A percentile compares a stretch with the other conserved stretches of the same genome.
Conservation (phyloP, 2,113 vertebrate species). For the Merops nubicus region DNA sequence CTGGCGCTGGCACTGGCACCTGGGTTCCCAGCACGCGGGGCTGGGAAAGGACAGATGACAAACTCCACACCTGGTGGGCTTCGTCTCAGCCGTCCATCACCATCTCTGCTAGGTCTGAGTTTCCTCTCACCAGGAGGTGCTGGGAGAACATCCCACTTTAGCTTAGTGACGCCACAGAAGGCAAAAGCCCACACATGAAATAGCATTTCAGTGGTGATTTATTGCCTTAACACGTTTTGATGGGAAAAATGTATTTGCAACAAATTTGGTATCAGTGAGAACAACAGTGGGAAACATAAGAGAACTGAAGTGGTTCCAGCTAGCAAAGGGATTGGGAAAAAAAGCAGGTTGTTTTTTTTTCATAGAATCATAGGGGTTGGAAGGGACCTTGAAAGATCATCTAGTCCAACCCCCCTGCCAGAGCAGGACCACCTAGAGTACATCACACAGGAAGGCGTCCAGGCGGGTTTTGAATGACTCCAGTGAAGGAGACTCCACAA, state of each 20-base stretch:
- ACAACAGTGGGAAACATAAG: neutral
- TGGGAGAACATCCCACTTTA: neutral
- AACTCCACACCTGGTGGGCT: fast-evolving
- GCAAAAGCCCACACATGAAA: neutral
- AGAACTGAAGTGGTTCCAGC: neutral
- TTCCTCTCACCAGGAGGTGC: neutral
- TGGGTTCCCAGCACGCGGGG: too few species aligned
- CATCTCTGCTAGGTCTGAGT: neutral
- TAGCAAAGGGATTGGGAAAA: neutral
- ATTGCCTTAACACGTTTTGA: neutral
- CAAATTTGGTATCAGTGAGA: neutral
- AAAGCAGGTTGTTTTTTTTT: too few species aligned
- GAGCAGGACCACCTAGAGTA: too few species aligned
- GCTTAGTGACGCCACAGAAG: neutral
- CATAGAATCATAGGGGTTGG: too few species aligned
- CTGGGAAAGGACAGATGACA: neutral
- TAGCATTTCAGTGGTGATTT: neutral
- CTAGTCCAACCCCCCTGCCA: too few species aligned
- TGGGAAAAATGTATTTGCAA: neutral
- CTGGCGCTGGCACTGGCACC: too few species aligned
- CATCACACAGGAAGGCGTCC: too few species aligned
- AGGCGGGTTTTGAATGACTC: too few species aligned
- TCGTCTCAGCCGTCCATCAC: neutral
- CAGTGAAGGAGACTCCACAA: too few species aligned
- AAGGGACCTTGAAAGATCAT: too few species aligned